Conservation (phyloP, 2,888 invertebrate species). For the Hypolimnas misippus region DNA sequence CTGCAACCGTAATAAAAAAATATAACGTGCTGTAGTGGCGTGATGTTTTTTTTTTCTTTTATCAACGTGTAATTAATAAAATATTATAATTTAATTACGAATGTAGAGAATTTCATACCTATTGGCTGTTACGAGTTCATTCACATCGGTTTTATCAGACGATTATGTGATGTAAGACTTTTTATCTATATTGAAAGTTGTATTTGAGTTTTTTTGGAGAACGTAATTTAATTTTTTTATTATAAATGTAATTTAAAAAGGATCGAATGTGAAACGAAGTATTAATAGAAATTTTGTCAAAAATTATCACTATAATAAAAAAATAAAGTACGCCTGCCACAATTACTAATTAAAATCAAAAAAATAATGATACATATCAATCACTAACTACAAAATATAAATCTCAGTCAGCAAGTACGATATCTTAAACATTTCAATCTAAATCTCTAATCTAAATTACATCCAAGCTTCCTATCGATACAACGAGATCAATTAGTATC, state of each 20-base stretch:
- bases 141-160: constrained; percentile 40
- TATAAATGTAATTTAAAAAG: too few species aligned
- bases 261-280: too few species aligned
- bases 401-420: neutral
- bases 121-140: constrained; percentile 33
- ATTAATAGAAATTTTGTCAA: too few species aligned
- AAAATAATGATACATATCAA: neutral
- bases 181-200: neutral
- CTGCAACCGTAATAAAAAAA: neutral
- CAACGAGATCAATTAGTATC: neutral
- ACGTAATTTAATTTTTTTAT: neutral
- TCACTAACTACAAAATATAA: neutral
- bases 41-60: constrained; percentile 23
- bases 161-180: constrained; percentile 21
- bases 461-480: neutral
- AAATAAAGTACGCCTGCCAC: too few species aligned
- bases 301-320: too few species aligned
- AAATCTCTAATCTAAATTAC: neutral
- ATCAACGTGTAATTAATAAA: constrained; percentile 38
- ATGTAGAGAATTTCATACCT: constrained; percentile 35
- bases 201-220: neutral
- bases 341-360: too few species aligned
- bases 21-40: constrained; percentile 24
- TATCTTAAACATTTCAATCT: neutral
- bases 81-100: constrained; percentile 33